These are phyloP conservation scores for Anoplolepis gracilipes DNA, from an alignment of 1,140 invertebrate species.

Conservation along the genomic window DNA sequence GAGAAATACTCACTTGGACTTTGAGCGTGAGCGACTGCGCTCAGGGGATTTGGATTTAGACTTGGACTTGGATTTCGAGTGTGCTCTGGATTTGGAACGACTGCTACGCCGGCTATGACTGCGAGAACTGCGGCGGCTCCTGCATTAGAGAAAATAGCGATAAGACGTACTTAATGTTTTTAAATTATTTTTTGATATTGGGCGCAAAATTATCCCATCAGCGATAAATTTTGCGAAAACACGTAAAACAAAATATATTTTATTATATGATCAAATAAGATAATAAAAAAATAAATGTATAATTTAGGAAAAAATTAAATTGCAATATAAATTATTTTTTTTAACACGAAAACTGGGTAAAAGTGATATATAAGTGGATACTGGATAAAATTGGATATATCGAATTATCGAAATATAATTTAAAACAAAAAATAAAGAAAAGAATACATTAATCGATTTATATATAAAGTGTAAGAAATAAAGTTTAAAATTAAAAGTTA, in stretches of 20 bases:
- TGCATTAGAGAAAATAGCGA: constrained; percentile 61
- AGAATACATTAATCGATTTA: not conserved
- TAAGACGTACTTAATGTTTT: not conserved
- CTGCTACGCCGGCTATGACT: constrained; percentile 88
- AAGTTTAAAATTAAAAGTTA: not conserved
- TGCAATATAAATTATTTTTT: not conserved
- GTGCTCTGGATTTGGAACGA: constrained; percentile 89
- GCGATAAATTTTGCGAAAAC: constrained; percentile 10
- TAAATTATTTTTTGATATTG: not conserved
- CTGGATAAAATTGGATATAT: too few species aligned
- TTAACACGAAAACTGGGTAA: not conserved
- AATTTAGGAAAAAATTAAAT: constrained; percentile 2
- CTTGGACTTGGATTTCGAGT: constrained; percentile 90
- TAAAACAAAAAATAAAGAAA: constrained; percentile 31
- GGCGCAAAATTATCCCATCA: not conserved
- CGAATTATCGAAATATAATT: constrained; percentile 6
- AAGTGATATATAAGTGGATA: too few species aligned
- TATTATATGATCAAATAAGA: not conserved
- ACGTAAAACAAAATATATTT: not conserved
- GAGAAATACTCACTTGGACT: constrained; percentile 86
- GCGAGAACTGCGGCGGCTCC: constrained; percentile 86
- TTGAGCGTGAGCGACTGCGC: constrained; percentile 88
- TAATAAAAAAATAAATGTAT: not conserved
- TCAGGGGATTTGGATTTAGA: constrained; percentile 89
- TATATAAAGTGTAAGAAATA: not conserved